Percentiles rank a stretch among this genome's conserved stretches.
Evolutionary conservation across 2,888 invertebrate genomes (phyloP).

Genomic region (Nomada ferruginata): DNA sequence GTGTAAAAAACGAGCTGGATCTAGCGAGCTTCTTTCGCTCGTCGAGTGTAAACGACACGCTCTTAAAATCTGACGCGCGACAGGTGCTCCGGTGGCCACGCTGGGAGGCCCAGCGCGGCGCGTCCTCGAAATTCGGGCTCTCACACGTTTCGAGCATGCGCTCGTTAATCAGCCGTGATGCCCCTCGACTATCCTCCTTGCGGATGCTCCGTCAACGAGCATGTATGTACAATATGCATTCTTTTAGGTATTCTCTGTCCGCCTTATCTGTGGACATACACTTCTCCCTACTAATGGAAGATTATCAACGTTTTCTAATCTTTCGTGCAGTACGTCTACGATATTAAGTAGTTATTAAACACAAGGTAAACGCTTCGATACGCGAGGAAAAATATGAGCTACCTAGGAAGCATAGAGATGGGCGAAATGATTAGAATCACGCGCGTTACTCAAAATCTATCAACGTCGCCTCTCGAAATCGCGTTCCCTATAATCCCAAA

Average conservation of each 20-base stretch:
- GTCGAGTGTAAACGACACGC: constrained; percentile 33
- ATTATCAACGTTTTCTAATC: too few species aligned
- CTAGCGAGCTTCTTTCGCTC: constrained; percentile 9
- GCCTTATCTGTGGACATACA: too few species aligned
- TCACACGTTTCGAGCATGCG: constrained; percentile 61
- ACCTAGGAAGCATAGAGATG: neutral
- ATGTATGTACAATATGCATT: constrained; percentile 11
- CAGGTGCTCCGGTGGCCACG: constrained; percentile 60
- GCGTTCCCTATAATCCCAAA: neutral
- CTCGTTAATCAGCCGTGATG: constrained; percentile 64
- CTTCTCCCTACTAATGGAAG: too few species aligned
- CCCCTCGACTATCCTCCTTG: constrained; percentile 53
- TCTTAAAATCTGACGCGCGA: constrained; percentile 48
- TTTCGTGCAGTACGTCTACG: too few species aligned
- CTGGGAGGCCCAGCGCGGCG: constrained; percentile 56
- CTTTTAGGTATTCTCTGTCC: too few species aligned
- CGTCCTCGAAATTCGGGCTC: constrained; percentile 58
- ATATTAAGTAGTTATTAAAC: too few species aligned
- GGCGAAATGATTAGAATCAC: too few species aligned
- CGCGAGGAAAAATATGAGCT: too few species aligned
- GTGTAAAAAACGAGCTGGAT: neutral
- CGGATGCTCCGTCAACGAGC: constrained; percentile 34
- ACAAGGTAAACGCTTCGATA: too few species aligned
- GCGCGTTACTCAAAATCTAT: too few species aligned
- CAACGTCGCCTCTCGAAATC: too few species aligned